Evolutionary conservation across 2,113 vertebrate species (phyloP), one percentile per base, ranked within the genome.

Genomic region (Saccopteryx bilineata): DNA sequence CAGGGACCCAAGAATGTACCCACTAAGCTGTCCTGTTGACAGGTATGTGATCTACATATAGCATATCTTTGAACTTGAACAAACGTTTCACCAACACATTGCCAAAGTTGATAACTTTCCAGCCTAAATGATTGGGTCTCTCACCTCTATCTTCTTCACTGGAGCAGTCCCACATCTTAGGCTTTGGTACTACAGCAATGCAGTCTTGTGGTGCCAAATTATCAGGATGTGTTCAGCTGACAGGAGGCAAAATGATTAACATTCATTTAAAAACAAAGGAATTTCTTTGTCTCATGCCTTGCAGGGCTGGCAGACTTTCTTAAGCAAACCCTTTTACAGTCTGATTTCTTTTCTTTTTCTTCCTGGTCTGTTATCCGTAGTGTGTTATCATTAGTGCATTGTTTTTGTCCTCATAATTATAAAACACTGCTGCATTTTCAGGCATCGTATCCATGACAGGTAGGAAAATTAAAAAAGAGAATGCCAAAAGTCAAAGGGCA

Each of bases 121-220:
- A 78, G 39, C 9, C n/a, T 80, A 63, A 90, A 66, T 61, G 65
- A 15, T 72, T 60, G 17, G 24, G 56, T 69, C 14, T 21, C 65
- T 92, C 33, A 1, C 26, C 13, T 72, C n/a, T 72, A 5, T 76
- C 14, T 76, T 76, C 26, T 90, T 17, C 17, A 13, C 48, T 61
- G 15, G 11, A 24, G 58, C 21, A 93, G 4, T n/a, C 68, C 9
- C 28, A 74, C 9, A 23, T 21, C 89, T 89, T 50, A 58, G 26
- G 9, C 56, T 72, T 52, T 68, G 31, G 87, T 50, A 11, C 23
- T 65, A 54, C 5, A n/a, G 18, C 26, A n/a, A 50, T 23, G 68
- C 58, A 50, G n/a, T 39, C 94, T 94, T 95, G n/a, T 79, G 50
- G 58, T 31, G n/a, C 50, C 46, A 48, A 84, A 60, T 21, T 66